phyloP scores from a whole-genome alignment of 2,113 vertebrate genomes.

The Phaethon lepturus region DNA sequence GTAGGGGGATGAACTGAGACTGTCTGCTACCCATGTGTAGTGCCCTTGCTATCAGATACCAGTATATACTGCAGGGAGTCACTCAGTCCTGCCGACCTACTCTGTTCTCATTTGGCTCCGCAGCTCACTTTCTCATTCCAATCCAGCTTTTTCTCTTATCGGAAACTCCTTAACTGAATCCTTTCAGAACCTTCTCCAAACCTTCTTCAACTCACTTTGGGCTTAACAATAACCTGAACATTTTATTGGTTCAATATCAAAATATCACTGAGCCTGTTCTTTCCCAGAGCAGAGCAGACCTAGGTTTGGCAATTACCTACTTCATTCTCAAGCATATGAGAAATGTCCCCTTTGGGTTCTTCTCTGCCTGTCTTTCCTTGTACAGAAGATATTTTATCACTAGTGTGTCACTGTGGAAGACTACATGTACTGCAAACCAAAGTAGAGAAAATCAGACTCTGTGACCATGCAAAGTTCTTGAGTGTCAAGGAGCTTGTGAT shows the following conservation, averaged over 20 bases:
- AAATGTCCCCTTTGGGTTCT: not conserved
- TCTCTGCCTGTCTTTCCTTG: not conserved
- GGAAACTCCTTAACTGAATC: not conserved
- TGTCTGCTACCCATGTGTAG: not conserved
- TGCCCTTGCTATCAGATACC: not conserved
- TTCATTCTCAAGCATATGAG: not conserved
- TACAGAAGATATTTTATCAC: not conserved
- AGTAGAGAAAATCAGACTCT: not conserved
- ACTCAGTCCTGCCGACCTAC: not conserved
- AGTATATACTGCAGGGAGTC: not conserved
- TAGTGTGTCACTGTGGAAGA: not conserved
- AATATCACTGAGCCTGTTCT: not conserved
- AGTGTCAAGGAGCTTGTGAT: not conserved
- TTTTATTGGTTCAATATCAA: not conserved
- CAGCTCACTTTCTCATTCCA: not conserved
- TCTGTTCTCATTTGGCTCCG: not conserved
- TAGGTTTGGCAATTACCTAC: not conserved
- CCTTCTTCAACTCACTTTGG: not conserved
- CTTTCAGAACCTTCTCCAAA: not conserved
- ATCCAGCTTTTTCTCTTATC: not conserved
- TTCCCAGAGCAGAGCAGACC: not conserved
- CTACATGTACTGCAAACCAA: not conserved
- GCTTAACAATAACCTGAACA: not conserved
- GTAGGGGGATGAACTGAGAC: not conserved
- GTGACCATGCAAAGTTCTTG: not conserved